Base-by-base conservation (phyloP, 1,140 invertebrate species). In the Prorops nasuta region DNA sequence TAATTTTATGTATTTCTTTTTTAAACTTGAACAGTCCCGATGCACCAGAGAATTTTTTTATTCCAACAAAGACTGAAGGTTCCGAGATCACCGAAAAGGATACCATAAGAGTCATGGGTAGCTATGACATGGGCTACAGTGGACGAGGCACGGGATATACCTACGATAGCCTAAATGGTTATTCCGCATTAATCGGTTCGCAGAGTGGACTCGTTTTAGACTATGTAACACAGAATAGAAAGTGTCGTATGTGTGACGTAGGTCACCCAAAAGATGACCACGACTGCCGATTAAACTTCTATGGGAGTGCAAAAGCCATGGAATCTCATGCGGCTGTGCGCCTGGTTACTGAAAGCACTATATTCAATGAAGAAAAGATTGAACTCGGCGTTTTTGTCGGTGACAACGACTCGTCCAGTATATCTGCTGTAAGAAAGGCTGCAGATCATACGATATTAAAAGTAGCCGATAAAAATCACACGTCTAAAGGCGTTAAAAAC, bases 391-490 rank as follows among this genome's bases (percentile, higher is more conserved):
- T 44, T 17, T 7, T 44, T 16, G 32, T 44, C 18, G 28, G 15
- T 8, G 42, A 44, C 18, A 44, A 44, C 9, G 42, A 44, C 18
- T 14, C n/a, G 3, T 17, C 16, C 19, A 14, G 32, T 14, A 40
- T 48, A 40, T 14, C 6, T 10, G 34, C 31, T 14, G 34, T 38
- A 21, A 12, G 48, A 14, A 38, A 43, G n/a, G 8, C 31, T 21
- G 22, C 8, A 22, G 16, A 37, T 36, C 16, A 52, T 46, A 36
- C 40, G 16, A 35, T 46, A n/a, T 4, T 46, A 15, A 44, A 44
- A 42, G 22, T 24, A 9, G 18, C 32, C 8, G 53, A 58, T 31
- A 54, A 51, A 40, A 56, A 56, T 36, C 60, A 63, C 37, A 59
- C 45, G 0, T 24, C 15, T 18, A 43, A 34, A 24, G 40, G 46